These are phyloP conservation scores for Phylloscopus trochilus DNA, from an alignment of 2,113 vertebrate genomes.

Conservation along the genomic window DNA sequence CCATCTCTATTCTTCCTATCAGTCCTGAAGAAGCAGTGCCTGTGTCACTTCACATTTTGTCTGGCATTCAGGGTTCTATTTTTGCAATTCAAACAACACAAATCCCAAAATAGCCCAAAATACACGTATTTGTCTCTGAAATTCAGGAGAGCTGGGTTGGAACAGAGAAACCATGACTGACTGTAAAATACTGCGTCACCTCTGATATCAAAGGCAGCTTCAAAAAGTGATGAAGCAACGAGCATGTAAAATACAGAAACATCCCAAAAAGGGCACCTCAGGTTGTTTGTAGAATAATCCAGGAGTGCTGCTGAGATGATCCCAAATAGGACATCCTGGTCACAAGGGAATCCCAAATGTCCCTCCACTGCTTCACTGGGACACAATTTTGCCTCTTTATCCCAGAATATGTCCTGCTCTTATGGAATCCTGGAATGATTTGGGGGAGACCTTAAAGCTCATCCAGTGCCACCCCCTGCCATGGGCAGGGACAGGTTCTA, in stretches of 20 bases:
- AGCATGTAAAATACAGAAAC: neutral
- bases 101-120: neutral
- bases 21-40: neutral
- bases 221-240: neutral
- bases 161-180: neutral
- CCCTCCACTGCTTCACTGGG: fast-evolving
- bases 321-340: neutral
- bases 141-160: neutral
- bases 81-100: neutral
- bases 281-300: neutral
- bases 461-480: neutral
- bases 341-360: neutral
- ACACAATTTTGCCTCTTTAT: neutral
- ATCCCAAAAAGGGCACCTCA: neutral
- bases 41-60: neutral
- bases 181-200: neutral
- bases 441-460: neutral
- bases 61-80: neutral
- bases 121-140: neutral
- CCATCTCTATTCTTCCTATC: neutral
- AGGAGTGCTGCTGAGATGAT: neutral
- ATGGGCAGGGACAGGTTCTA: neutral
- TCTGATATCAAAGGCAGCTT: neutral
- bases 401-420: neutral
- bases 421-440: neutral